phyloP scores from a whole-genome alignment of 2,113 vertebrate species.

The Choloepus hoffmanni region DNA sequence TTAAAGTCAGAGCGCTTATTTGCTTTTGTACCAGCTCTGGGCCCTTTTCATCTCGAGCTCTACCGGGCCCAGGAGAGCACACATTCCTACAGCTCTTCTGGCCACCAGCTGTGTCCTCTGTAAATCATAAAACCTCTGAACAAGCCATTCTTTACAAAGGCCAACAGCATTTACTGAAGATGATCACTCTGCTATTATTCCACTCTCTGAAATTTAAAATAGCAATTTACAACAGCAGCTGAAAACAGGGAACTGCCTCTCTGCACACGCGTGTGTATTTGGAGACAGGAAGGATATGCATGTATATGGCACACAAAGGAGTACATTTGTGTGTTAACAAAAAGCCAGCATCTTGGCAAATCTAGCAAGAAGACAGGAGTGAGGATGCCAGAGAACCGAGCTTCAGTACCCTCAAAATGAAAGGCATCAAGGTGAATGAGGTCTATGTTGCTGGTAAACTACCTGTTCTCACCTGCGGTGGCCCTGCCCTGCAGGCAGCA shows the following conservation, averaged over 20 bases:
- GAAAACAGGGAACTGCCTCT: conserved; percentile 71
- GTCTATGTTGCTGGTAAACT: neutral
- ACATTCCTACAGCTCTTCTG: conserved; percentile 87
- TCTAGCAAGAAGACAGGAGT: conserved; percentile 53
- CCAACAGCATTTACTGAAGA: conserved; percentile 85
- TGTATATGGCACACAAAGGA: neutral
- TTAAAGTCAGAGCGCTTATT: conserved; percentile 89
- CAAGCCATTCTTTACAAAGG: conserved; percentile 86
- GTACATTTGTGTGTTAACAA: conserved; percentile 42
- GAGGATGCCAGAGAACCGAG: conserved; percentile 23
- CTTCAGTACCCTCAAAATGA: neutral
- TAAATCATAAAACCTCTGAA: conserved; percentile 89
- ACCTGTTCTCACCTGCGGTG: neutral
- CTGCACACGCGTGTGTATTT: neutral
- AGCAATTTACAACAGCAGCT: conserved; percentile 81
- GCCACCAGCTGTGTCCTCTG: conserved; percentile 88
- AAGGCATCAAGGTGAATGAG: neutral
- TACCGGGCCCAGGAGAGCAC: conserved; percentile 87
- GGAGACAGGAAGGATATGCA: neutral
- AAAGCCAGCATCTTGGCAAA: conserved; percentile 71
- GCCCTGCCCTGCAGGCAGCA: neutral
- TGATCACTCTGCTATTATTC: conserved; percentile 85
- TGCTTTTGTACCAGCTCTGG: conserved; percentile 89
- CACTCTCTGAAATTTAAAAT: conserved; percentile 86
- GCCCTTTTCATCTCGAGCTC: conserved; percentile 88